phyloP scores from a whole-genome alignment of 2,113 vertebrate genomes.

The Craseonycteris thonglongyai region DNA sequence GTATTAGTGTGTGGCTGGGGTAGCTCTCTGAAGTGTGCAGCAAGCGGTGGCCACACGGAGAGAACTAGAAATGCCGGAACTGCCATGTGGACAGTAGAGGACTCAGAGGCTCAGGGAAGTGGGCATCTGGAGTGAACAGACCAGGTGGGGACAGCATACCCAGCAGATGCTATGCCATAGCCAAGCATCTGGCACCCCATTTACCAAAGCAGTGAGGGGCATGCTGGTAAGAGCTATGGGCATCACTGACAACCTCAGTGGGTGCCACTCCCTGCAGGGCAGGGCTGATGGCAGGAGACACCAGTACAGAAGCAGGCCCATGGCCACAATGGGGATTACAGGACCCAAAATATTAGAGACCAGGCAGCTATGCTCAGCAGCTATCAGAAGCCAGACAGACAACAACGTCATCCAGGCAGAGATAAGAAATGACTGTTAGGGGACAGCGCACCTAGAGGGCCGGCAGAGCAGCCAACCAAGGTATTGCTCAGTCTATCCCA shows the following conservation, averaged over 20 bases:
- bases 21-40: neutral
- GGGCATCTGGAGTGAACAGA: accelerated
- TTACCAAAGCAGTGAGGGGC: neutral
- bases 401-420: neutral
- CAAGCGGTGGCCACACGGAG: accelerated
- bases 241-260: neutral
- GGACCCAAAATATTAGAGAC: neutral
- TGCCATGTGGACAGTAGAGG: neutral
- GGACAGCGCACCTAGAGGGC: neutral
- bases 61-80: neutral
- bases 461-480: neutral
- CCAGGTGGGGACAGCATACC: neutral
- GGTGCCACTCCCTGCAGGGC: neutral
- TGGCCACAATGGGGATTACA: no score
- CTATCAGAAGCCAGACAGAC: neutral
- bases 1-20: neutral
- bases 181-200: accelerated
- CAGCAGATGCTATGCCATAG: neutral
- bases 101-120: neutral
- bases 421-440: neutral
- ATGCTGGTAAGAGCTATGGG: accelerated
- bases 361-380: neutral
- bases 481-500: no score
- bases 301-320: neutral
- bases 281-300: neutral